phyloP scores from a whole-genome alignment of 2,797 vertebrate genomes.

The Sebastes alutus region DNA sequence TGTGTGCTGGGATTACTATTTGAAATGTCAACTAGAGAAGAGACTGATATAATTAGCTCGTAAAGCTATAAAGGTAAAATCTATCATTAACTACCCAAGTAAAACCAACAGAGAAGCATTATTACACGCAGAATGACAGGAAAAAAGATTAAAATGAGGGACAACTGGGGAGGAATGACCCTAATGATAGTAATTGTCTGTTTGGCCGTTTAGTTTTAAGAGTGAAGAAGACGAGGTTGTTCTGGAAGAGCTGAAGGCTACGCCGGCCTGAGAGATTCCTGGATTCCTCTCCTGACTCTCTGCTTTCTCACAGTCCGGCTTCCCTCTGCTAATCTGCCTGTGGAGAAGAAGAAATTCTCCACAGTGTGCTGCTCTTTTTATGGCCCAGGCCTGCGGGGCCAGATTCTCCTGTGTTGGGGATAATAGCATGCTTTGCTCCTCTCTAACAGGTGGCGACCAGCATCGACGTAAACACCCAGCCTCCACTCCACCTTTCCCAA shows the following conservation, averaged over 20 bases:
- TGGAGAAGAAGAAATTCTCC: constrained; percentile 65
- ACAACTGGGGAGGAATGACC: constrained; percentile 58
- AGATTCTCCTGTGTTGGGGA: constrained; percentile 80
- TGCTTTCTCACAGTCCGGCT: constrained; percentile 66
- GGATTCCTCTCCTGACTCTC: constrained; percentile 56
- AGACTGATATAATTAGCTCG: not conserved
- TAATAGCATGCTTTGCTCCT: constrained; percentile 81
- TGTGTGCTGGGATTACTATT: not conserved
- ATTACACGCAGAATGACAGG: constrained; percentile 31
- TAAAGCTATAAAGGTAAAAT: constrained; percentile 16
- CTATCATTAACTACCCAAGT: constrained; percentile 8
- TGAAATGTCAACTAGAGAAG: constrained; percentile 27
- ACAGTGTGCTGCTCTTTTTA: constrained; percentile 73
- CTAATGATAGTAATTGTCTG: constrained; percentile 76
- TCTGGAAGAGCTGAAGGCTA: constrained; percentile 70
- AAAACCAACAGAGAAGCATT: constrained; percentile 43
- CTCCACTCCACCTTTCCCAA: constrained; percentile 46
- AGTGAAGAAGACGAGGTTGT: constrained; percentile 46
- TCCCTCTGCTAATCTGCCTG: constrained; percentile 39
- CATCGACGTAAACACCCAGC: constrained; percentile 72
- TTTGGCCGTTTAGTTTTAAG: constrained; percentile 71
- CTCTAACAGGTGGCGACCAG: constrained; percentile 84
- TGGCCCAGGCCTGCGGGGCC: constrained; percentile 77
- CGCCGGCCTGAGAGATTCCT: constrained; percentile 60
- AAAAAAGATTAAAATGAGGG: constrained; percentile 38